Evolutionary conservation across 2,888 invertebrate species (phyloP).

Genomic region (Lycaena phlaeas): DNA sequence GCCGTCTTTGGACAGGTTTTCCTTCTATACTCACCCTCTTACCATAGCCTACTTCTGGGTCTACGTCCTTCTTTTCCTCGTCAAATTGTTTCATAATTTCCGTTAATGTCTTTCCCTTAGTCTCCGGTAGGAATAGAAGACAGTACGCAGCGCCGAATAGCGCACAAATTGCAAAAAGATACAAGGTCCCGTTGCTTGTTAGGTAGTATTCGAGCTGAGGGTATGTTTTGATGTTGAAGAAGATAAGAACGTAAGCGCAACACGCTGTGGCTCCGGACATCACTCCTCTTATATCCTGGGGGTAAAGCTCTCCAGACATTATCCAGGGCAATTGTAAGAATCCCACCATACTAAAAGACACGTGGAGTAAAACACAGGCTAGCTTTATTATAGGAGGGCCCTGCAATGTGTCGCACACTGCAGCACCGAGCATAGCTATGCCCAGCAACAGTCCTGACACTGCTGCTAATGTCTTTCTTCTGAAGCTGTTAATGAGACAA

Average conservation of each 20-base stretch:
- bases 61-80: conserved; percentile 45
- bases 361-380: conserved; percentile 77
- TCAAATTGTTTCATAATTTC: conserved; percentile 79
- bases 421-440: conserved; percentile 77
- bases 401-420: conserved; percentile 69
- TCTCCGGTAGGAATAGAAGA: conserved; percentile 76
- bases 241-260: conserved; percentile 79
- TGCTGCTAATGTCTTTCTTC: conserved; percentile 75
- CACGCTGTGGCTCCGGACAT: conserved; percentile 81
- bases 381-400: conserved; percentile 62
- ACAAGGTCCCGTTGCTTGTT: conserved; percentile 76
- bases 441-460: conserved; percentile 78
- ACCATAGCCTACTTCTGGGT: conserved; percentile 46
- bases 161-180: conserved; percentile 75
- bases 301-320: conserved; percentile 82
- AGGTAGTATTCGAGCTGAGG: conserved; percentile 72
- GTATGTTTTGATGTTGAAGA: conserved; percentile 80
- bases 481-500: conserved; percentile 75
- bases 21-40: conserved; percentile 34
- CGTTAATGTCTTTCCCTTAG: conserved; percentile 77
- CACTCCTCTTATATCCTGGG: conserved; percentile 77
- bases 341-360: conserved; percentile 82
- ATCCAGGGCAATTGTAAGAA: conserved; percentile 83
- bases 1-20: conserved; percentile 48
- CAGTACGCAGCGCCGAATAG: conserved; percentile 75